Evolutionary conservation across 2,888 invertebrate genomes (phyloP), one percentile per base, ranked within the genome.

Genomic region (Tachina lurida): DNA sequence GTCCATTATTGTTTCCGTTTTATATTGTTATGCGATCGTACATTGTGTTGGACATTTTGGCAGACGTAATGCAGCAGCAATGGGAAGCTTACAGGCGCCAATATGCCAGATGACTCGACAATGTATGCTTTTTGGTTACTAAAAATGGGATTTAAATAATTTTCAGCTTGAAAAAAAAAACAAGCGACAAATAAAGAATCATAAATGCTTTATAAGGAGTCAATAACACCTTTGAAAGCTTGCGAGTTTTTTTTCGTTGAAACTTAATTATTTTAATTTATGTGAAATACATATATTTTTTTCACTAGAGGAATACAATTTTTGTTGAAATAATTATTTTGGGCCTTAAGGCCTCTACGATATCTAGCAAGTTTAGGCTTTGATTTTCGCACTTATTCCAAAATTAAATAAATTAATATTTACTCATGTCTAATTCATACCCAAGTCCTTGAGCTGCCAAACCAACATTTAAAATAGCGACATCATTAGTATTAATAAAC

Each of bases 1-100:
- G 89, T 91, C 92, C 91, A 92, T 92, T 92, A 92, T 89, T 90
- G 90, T 89, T 90, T 92, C 91, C 91, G 81, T 65, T 81, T 78
- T 84, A 74, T 84, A 71, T 70, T 80, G 84, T 63, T 73, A 52
- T 78, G 79, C 65, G 19, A 39, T n/a, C 71, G 31, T 70, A 74
- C 58, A 75, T 80, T 75, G 65, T 75, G 78, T 87, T 87, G 86
- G 86, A 86, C 86, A 83, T 83, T 86, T 86, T 86, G 86, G 86
- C 86, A 86, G 86, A 86, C 86, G 86, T 80, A 65, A 73, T 76
- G 70, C 67, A 80, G 70, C 67, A 80, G 73, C 71, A 67, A 22
- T 70, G 52, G 67, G 73, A 79, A 73, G 45, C 76, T 62, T 76
- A 41, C 54, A 83, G 86, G 86, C 86, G 86, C 86, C 86, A 86